Conservation (phyloP, 2,113 vertebrate species). For the Micronisus gabar region DNA sequence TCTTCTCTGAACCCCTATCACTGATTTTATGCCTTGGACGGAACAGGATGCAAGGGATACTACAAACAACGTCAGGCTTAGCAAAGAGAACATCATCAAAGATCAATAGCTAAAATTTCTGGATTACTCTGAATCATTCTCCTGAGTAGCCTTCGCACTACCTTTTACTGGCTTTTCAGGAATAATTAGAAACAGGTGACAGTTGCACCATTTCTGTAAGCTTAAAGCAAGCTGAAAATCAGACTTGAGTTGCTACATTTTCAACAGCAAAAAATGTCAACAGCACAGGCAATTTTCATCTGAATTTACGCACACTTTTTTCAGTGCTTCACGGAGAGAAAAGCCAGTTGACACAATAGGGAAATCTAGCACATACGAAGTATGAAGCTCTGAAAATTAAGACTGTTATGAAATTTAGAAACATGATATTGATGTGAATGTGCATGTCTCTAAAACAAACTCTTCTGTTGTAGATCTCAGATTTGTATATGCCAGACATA, state of each 20-base stretch:
- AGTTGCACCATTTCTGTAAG: background rate
- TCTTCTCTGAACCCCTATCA: background rate
- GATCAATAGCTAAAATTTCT: background rate
- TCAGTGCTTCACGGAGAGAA: background rate
- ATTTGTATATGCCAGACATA: constrained; percentile 8
- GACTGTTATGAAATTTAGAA: constrained; percentile 26
- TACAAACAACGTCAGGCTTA: background rate
- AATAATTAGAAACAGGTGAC: constrained; percentile 12
- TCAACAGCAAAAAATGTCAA: constrained; percentile 17
- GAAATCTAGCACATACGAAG: background rate
- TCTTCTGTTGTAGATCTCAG: constrained; percentile 1
- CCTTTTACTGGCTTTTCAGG: background rate
- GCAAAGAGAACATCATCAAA: background rate
- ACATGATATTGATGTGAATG: background rate
- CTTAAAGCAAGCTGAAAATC: background rate
- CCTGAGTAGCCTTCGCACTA: background rate
- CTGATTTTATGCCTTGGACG: background rate
- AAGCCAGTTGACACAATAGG: background rate
- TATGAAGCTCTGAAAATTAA: background rate
- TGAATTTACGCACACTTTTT: background rate
- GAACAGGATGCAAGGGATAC: background rate
- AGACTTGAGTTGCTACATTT: background rate
- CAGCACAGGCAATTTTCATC: background rate
- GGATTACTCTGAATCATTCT: background rate
- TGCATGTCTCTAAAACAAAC: background rate